Conservation (phyloP, 2,888 invertebrate species). For the Melangyna quadrimaculata region DNA sequence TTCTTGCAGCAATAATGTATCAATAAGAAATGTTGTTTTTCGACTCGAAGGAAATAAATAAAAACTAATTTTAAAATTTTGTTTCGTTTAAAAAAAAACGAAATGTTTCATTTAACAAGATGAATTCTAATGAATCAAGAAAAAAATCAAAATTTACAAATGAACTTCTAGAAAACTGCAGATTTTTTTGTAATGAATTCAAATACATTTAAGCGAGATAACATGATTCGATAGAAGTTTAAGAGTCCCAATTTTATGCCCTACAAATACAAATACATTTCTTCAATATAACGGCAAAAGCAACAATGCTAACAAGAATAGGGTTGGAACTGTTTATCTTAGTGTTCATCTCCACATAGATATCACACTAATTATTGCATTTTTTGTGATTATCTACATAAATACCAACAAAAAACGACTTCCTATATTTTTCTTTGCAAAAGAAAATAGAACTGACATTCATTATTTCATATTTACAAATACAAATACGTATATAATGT, state of each 20-base stretch:
- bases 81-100: too few relatives aligned
- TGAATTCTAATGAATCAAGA: too few relatives aligned
- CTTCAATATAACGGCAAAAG: neutral
- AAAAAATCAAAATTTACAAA: too few relatives aligned
- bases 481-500: neutral
- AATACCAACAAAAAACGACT: neutral
- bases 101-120: too few relatives aligned
- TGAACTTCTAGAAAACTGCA: too few relatives aligned
- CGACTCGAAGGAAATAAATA: too few relatives aligned
- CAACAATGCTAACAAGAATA: neutral
- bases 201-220: too few relatives aligned
- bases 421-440: neutral
- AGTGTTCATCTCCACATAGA: neutral
- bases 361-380: neutral
- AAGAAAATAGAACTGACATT: neutral
- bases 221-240: neutral
- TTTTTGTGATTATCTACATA: neutral
- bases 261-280: too few relatives aligned
- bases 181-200: too few relatives aligned
- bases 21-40: too few relatives aligned
- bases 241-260: neutral
- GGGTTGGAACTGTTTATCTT: neutral
- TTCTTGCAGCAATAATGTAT: too few relatives aligned
- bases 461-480: neutral
- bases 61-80: too few relatives aligned